Conservation (phyloP, 2,888 invertebrate species). For the Scaptomyza reducta region DNA sequence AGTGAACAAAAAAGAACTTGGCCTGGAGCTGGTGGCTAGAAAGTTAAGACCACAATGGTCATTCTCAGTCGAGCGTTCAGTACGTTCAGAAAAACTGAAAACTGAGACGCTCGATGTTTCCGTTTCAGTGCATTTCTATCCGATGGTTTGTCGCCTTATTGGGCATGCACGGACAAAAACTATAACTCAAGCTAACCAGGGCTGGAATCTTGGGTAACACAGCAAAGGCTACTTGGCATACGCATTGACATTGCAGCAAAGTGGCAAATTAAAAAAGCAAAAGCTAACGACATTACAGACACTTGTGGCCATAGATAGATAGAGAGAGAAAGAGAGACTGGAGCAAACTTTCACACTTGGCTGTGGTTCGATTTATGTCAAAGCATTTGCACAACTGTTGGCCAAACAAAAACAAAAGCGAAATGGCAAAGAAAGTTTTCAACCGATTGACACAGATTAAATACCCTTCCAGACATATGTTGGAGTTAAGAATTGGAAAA, state of each 20-base stretch:
- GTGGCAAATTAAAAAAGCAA: constrained; percentile 47
- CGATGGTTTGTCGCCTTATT: constrained; percentile 46
- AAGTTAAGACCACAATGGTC: constrained; percentile 69
- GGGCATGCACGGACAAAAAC: constrained; percentile 23
- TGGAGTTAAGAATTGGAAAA: background rate
- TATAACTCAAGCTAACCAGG: background rate
- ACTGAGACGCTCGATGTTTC: constrained; percentile 66
- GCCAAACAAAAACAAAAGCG: constrained; percentile 27
- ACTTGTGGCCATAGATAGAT: constrained; percentile 23
- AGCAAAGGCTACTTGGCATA: constrained; percentile 39
- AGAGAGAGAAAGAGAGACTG: constrained; percentile 22
- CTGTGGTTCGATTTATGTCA: constrained; percentile 51
- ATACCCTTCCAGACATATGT: constrained; percentile 9
- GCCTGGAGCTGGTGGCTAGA: constrained; percentile 39
- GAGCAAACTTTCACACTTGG: constrained; percentile 42
- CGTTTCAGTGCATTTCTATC: constrained; percentile 59
- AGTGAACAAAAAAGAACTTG: constrained; percentile 28
- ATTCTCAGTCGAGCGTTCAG: constrained; percentile 32
- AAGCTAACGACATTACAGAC: constrained; percentile 45
- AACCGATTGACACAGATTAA: background rate
- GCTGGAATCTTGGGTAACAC: constrained; percentile 34
- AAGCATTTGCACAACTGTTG: constrained; percentile 66
- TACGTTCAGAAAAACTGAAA: constrained; percentile 49
- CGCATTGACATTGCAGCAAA: constrained; percentile 49
- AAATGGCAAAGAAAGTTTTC: constrained; percentile 1